phyloP scores from a whole-genome alignment of 2,888 invertebrate genomes.

The Yponomeuta cagnagella region DNA sequence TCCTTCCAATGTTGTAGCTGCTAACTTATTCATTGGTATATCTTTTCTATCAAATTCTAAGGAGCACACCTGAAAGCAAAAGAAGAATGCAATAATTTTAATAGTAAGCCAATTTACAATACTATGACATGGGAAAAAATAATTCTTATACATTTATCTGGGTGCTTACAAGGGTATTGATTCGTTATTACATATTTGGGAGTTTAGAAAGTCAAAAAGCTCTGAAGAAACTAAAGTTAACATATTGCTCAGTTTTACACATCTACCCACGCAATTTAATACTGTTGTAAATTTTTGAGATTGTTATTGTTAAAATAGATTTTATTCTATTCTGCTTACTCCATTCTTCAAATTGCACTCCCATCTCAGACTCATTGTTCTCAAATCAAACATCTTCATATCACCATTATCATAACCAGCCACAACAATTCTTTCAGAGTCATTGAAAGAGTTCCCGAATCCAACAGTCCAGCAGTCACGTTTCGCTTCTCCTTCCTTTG shows the following conservation, averaged over 20 bases:
- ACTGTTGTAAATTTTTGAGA: too few species aligned
- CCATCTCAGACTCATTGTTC: conserved; percentile 89
- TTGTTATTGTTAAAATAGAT: background rate
- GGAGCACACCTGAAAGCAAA: conserved; percentile 79
- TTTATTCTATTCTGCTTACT: conserved; percentile 52
- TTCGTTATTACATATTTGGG: too few species aligned
- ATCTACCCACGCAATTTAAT: too few species aligned
- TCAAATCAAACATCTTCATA: conserved; percentile 93
- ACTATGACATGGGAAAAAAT: too few species aligned
- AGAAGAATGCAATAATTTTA: background rate
- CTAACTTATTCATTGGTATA: conserved; percentile 96
- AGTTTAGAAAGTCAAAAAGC: too few species aligned
- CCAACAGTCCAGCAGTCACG: conserved; percentile 96
- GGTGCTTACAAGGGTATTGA: too few species aligned
- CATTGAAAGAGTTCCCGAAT: conserved; percentile 93
- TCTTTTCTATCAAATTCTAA: conserved; percentile 95
- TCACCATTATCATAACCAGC: conserved; percentile 98
- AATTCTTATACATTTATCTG: too few species aligned
- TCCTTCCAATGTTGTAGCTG: conserved; percentile 93
- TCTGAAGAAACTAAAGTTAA: background rate
- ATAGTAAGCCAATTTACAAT: too few species aligned
- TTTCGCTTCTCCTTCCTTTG: conserved; percentile 79
- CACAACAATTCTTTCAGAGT: conserved; percentile 88
- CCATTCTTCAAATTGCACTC: conserved; percentile 95
- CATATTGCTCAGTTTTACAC: background rate